Evolutionary conservation across 2,797 vertebrate genomes (phyloP), one percentile per base, ranked within the genome.

Genomic region (Novumbra hubbsi): DNA sequence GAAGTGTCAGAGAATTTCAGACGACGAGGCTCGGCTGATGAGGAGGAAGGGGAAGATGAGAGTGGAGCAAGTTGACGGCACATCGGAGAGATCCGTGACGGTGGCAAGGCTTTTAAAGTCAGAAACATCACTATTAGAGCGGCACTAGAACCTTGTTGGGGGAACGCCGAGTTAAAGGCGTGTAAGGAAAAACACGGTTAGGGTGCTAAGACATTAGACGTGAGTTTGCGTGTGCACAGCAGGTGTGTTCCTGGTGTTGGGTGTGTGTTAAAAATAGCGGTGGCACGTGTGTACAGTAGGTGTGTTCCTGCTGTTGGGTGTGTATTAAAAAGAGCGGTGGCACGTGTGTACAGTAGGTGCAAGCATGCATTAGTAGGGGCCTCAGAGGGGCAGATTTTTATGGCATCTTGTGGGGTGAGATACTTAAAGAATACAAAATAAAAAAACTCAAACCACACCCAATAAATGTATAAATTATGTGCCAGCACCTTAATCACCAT

Each of bases 61-160:
- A 83, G 80, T 38, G 49, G 66, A 68, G 17, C 78, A 80, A 85
- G 83, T 83, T 89, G 90, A 91, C 91, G 88, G 91, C 91, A 90
- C 88, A 92, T 94, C 93, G 91, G 86, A 93, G 82, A 84, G 87
- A 92, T 94, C 93, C 91, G 85, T 93, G 84, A 83, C 76, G 52
- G 74, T 62, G 73, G 81, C 84, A 72, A 84, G 66, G 79, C 88
- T 91, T 91, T 45, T 92, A 83, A 91, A 91, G 92, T 92, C 81
- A 45, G 79, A 72, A 89, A 89, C 86, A 88, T 76, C 85, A 74
- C 70, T 70, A 52, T 73, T 83, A 80, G 76, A 84, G 81, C 83
- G 80, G 83, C 78, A 80, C 82, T 81, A 83, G 80, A 86, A 80
- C 80, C 78, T 81, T 80, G 83, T 73, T 71, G 78, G 74, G 38